phyloP scores from a whole-genome alignment of 2,888 invertebrate species.

The Tipula lateralis region DNA sequence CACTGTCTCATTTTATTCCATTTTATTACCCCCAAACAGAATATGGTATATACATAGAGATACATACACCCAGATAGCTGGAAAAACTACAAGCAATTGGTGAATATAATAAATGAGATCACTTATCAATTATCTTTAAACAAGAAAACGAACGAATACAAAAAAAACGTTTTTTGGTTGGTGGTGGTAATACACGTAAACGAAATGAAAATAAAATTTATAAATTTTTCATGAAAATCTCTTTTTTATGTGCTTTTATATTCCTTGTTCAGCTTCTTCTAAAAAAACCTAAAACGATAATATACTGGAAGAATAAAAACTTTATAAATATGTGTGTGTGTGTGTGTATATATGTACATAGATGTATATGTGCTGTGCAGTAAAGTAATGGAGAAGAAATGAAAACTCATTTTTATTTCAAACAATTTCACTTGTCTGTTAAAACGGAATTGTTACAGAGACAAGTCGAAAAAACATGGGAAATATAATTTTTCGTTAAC shows the following conservation, averaged over 20 bases:
- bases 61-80: not conserved
- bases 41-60: not conserved
- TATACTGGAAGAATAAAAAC: not conserved
- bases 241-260: constrained; percentile 11
- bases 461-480: constrained; percentile 24
- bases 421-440: constrained; percentile 24
- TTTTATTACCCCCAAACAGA: not conserved
- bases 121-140: constrained; percentile 24
- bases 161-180: not conserved
- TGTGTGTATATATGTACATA: not conserved
- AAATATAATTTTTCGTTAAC: constrained; percentile 27
- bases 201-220: constrained; percentile 24
- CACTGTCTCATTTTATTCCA: constrained; percentile 27
- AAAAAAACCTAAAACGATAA: not conserved
- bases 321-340: not conserved
- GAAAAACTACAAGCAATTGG: constrained; percentile 11
- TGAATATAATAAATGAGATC: constrained; percentile 19
- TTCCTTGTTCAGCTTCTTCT: not conserved
- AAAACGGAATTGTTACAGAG: constrained; percentile 12
- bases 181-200: constrained; percentile 13
- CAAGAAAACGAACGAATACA: not conserved
- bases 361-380: not conserved
- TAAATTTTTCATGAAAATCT: constrained; percentile 19
- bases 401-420: constrained; percentile 19
- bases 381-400: constrained; percentile 1